Percentiles rank a stretch among this genome's conserved stretches.
Evolutionary conservation across 2,797 vertebrate genomes (phyloP).

Genomic region (Coccyzus lansbergi): DNA sequence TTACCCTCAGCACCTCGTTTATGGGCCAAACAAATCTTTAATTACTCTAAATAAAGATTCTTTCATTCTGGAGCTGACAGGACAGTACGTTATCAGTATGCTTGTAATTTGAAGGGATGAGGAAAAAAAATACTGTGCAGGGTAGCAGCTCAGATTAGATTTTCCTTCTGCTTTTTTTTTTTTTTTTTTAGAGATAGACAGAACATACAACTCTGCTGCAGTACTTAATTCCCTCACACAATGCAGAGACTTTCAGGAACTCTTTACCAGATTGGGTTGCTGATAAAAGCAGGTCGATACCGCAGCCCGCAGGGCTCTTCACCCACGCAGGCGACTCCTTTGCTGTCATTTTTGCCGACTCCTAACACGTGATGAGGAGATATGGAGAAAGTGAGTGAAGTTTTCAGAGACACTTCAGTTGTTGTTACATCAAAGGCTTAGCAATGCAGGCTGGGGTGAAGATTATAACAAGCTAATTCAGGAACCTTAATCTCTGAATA

Average conservation of each 20-base stretch:
- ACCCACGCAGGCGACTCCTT: neutral
- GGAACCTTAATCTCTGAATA: neutral
- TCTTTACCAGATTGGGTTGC: neutral
- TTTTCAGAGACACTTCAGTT: neutral
- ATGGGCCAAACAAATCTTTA: neutral
- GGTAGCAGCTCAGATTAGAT: neutral
- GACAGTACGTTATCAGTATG: neutral
- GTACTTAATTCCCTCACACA: neutral
- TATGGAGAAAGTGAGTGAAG: neutral
- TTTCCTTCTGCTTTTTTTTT: neutral
- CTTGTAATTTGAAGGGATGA: neutral
- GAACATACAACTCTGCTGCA: neutral
- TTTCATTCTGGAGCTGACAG: neutral
- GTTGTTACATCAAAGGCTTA: neutral
- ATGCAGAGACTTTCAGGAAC: slow-evolving; percentile 41
- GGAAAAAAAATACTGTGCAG: neutral
- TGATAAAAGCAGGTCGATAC: slow-evolving; percentile 10
- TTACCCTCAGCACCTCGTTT: no score
- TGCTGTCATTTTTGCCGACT: neutral
- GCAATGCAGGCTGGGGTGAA: neutral
- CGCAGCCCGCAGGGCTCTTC: neutral
- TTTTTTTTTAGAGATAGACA: neutral
- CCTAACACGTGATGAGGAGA: neutral
- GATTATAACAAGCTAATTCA: neutral
- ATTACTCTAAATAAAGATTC: neutral